Percentiles rank a stretch among this genome's conserved stretches.
Evolutionary conservation across 2,113 vertebrate genomes (phyloP).

Genomic region (Cricetomys ansorgei): DNA sequence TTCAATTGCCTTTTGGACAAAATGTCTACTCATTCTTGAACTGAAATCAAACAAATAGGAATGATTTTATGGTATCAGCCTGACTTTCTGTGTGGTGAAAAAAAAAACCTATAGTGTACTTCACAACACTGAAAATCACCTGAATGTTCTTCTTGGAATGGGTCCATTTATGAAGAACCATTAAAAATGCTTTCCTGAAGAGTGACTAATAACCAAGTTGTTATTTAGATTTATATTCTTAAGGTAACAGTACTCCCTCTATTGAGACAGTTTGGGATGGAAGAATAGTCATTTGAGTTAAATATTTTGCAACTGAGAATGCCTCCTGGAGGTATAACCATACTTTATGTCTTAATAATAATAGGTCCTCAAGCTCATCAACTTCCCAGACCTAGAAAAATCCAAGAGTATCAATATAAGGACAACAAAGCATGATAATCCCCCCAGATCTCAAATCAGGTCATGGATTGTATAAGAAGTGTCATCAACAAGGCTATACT

Average conservation of each 20-base stretch:
- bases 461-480: conserved; percentile 94
- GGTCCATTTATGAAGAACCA: conserved; percentile 94
- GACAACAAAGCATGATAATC: conserved; percentile 95
- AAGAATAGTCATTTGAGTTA: conserved; percentile 86
- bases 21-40: conserved; percentile 91
- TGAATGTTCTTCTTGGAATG: conserved; percentile 94
- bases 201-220: conserved; percentile 92
- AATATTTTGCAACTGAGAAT: conserved; percentile 94
- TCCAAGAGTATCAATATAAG: conserved; percentile 95
- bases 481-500: conserved; percentile 95
- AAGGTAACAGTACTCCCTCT: conserved; percentile 92
- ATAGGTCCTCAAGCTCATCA: conserved; percentile 90
- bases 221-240: conserved; percentile 94
- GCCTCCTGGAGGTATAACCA: conserved; percentile 93
- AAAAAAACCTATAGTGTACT: conserved; percentile 93
- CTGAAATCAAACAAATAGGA: conserved; percentile 99
- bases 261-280: conserved; percentile 90
- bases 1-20: conserved; percentile 96
- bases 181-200: conserved; percentile 91
- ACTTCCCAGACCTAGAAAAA: conserved; percentile 92
- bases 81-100: conserved; percentile 92
- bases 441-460: conserved; percentile 96
- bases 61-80: conserved; percentile 94
- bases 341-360: conserved; percentile 91
- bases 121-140: conserved; percentile 91